phyloP scores from a whole-genome alignment of 2,113 vertebrate species.

The Hypanus sabinus region DNA sequence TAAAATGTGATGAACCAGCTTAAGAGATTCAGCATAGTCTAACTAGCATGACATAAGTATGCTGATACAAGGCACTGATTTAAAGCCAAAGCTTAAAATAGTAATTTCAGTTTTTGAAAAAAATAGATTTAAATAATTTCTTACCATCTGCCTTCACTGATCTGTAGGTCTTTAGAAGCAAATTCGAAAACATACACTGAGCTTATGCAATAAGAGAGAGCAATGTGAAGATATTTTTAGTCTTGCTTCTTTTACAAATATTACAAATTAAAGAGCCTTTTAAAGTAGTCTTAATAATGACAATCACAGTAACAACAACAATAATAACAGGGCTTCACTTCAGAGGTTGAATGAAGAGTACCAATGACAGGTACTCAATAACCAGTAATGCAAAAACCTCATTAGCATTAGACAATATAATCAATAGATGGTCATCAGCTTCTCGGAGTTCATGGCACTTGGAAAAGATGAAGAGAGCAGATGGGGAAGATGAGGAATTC shows the following conservation, averaged over 20 bases:
- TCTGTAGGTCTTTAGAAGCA: too few species aligned
- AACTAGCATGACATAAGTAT: background rate
- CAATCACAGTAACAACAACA: background rate
- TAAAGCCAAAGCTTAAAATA: background rate
- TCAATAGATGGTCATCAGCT: background rate
- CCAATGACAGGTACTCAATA: background rate
- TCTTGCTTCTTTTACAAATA: background rate
- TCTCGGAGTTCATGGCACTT: background rate
- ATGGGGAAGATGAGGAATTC: background rate
- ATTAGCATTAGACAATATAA: background rate
- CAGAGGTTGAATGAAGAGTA: background rate
- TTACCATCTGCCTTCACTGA: background rate
- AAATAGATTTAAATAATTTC: background rate
- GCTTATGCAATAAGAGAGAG: background rate
- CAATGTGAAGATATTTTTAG: background rate
- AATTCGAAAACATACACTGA: slow-evolving; percentile 15
- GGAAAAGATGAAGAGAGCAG: background rate
- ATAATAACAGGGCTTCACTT: background rate
- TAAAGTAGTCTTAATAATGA: background rate
- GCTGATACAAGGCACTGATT: background rate
- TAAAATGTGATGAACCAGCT: background rate
- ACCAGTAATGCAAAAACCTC: background rate
- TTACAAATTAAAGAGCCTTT: background rate
- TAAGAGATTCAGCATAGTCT: background rate
- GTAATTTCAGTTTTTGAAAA: background rate